phyloP scores from a whole-genome alignment of 2,797 vertebrate genomes.

The Octomys mimax region DNA sequence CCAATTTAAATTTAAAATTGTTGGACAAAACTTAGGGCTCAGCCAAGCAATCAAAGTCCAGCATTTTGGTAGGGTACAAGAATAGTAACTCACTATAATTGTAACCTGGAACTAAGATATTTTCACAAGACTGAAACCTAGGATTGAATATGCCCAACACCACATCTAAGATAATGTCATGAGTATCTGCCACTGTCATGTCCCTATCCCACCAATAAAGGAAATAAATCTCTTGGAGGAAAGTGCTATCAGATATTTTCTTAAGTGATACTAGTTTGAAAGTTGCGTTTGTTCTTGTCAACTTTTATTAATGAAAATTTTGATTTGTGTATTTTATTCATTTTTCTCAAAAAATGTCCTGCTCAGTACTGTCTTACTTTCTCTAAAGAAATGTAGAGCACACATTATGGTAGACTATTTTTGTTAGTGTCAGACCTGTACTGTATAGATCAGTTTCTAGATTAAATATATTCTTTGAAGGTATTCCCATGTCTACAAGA shows the following conservation, averaged over 20 bases:
- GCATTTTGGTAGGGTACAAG: background rate
- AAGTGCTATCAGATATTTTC: background rate
- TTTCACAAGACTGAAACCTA: background rate
- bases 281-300: background rate
- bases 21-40: background rate
- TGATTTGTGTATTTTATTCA: background rate
- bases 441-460: background rate
- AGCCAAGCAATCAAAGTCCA: background rate
- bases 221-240: background rate
- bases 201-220: background rate
- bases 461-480: background rate
- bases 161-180: background rate
- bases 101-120: background rate
- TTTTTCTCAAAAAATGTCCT: background rate
- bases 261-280: background rate
- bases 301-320: background rate
- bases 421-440: background rate
- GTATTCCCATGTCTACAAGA: background rate
- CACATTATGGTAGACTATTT: background rate
- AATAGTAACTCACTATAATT: background rate
- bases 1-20: background rate
- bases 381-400: background rate
- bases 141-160: background rate
- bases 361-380: background rate
- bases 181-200: rapidly evolving